Percentiles rank a stretch among this genome's conserved stretches.
These are phyloP conservation scores for Cosmia trapezina DNA, from an alignment of 2,888 invertebrate species.

Conservation along the genomic window DNA sequence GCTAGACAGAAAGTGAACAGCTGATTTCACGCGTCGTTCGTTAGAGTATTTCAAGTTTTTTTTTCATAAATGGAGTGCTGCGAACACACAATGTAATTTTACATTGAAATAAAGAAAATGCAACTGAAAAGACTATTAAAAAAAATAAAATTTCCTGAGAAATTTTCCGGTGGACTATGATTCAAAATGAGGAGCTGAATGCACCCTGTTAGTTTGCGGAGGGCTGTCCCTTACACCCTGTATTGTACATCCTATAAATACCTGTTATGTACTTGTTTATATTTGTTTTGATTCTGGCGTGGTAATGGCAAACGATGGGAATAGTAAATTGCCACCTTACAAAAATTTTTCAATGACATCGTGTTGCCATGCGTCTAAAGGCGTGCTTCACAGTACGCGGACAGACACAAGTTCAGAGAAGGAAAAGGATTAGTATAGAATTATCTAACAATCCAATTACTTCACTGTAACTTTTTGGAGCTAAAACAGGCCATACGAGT, in stretches of 20 bases:
- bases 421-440: neutral
- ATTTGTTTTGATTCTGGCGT: neutral
- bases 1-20: too few relatives aligned
- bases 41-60: too few relatives aligned
- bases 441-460: neutral
- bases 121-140: too few relatives aligned
- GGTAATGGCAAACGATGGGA: neutral
- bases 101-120: too few relatives aligned
- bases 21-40: too few relatives aligned
- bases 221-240: too few relatives aligned
- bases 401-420: neutral
- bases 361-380: slow-evolving; percentile 5
- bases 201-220: too few relatives aligned
- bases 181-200: too few relatives aligned
- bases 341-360: neutral
- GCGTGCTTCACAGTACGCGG: slow-evolving; percentile 16
- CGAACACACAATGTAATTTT: too few relatives aligned
- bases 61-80: too few relatives aligned
- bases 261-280: slow-evolving; percentile 1
- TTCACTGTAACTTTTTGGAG: neutral
- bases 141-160: too few relatives aligned
- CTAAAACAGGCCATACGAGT: neutral
- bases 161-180: too few relatives aligned
- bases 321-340: neutral
- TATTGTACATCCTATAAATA: slow-evolving; percentile 5